Percentiles rank a stretch among this genome's conserved stretches.
Conservation (phyloP, 2,888 invertebrate species). For the Machimus atricapillus region DNA sequence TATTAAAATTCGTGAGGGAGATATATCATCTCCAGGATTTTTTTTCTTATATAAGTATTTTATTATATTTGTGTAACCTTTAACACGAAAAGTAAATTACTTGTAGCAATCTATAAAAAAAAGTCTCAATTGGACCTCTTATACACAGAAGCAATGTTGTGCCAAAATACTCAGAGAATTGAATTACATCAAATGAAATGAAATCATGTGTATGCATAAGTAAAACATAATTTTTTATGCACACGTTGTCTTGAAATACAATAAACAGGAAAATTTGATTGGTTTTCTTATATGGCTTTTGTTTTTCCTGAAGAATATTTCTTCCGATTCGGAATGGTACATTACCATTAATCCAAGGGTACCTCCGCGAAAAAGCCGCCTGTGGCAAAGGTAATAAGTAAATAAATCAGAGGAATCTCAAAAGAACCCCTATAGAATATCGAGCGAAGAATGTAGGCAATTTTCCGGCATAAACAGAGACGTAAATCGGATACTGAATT, state of each 20-base stretch:
- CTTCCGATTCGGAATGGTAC: neutral
- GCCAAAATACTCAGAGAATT: neutral
- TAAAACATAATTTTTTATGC: conserved; percentile 15
- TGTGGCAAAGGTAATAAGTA: neutral
- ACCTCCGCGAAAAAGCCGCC: neutral
- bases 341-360: neutral
- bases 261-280: neutral
- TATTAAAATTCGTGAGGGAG: no score
- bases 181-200: conserved; percentile 7
- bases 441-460: neutral
- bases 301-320: neutral
- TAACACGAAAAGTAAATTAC: no score
- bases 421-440: neutral
- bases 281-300: neutral
- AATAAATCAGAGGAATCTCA: conserved; percentile 25
- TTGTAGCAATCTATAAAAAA: neutral
- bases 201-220: neutral
- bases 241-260: neutral
- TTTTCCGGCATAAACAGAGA: conserved; percentile 19
- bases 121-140: neutral
- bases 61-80: no score
- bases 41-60: no score
- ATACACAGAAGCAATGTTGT: neutral
- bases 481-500: conserved; percentile 27
- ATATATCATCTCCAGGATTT: no score